Conservation (phyloP, 2,888 invertebrate genomes). For the Rhodophaea formosa region DNA sequence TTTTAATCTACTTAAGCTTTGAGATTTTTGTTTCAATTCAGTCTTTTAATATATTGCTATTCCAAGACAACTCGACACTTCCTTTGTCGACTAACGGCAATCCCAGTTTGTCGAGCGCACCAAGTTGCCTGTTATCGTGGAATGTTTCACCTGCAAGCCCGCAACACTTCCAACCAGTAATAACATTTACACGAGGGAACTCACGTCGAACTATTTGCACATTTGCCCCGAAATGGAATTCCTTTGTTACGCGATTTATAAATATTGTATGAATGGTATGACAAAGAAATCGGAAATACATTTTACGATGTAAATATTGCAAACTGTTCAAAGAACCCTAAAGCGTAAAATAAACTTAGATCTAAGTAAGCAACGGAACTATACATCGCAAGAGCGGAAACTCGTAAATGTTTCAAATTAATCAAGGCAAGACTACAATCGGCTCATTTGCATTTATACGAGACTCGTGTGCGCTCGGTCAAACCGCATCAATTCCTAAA, state of each 20-base stretch:
- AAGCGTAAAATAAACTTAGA: conserved; percentile 14
- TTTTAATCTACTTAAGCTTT: conserved; percentile 4
- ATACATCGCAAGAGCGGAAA: conserved; percentile 38
- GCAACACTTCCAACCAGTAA: conserved; percentile 55
- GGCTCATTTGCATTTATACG: conserved; percentile 68
- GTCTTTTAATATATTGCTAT: conserved; percentile 20
- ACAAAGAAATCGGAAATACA: conserved; percentile 58
- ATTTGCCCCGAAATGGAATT: conserved; percentile 74
- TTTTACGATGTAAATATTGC: conserved; percentile 11
- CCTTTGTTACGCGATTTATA: conserved; percentile 71
- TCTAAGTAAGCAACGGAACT: conserved; percentile 33
- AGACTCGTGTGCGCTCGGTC: conserved; percentile 49
- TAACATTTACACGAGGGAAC: conserved; percentile 78
- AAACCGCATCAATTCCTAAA: conserved; percentile 54
- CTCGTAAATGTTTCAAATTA: conserved; percentile 65
- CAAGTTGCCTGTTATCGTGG: conserved; percentile 58
- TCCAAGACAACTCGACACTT: conserved; percentile 24
- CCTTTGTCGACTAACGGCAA: conserved; percentile 43
- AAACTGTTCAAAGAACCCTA: conserved; percentile 1
- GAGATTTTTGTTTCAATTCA: conserved; percentile 15
- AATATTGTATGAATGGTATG: conserved; percentile 71
- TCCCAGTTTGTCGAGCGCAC: conserved; percentile 47
- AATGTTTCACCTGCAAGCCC: conserved; percentile 69
- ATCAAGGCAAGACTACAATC: conserved; percentile 62
- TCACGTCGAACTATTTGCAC: conserved; percentile 77